A percentile compares a stretch with the other conserved stretches of the same genome.
Conservation (phyloP, 2,888 invertebrate genomes). For the Amiota mariae region DNA sequence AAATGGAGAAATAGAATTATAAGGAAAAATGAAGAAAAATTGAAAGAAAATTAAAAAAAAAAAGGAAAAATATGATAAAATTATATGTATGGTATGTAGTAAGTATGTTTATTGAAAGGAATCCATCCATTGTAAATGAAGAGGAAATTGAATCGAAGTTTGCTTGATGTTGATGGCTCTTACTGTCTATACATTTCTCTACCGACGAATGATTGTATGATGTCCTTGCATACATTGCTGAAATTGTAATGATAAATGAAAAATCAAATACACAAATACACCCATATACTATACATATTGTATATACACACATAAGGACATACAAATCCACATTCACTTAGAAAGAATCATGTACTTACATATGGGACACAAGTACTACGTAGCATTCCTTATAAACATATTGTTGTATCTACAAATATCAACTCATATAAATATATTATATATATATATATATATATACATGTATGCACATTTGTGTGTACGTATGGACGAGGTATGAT, state of each 20-base stretch:
- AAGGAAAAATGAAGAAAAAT: slow-evolving; percentile 31
- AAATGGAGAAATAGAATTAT: too few relatives aligned
- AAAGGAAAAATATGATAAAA: too few relatives aligned
- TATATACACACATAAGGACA: not conserved
- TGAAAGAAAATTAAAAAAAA: slow-evolving; percentile 18
- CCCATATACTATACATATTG: not conserved
- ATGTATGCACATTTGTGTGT: not conserved
- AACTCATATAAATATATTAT: too few relatives aligned
- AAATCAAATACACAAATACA: not conserved
- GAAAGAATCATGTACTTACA: too few relatives aligned
- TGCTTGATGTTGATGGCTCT: not conserved
- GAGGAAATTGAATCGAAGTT: slow-evolving; percentile 60
- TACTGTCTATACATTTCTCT: not conserved
- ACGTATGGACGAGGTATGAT: not conserved
- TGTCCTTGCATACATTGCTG: not conserved
- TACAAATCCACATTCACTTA: not conserved
- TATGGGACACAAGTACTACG: too few relatives aligned
- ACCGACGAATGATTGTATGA: too few relatives aligned
- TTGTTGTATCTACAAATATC: too few relatives aligned
- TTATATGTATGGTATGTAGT: too few relatives aligned
- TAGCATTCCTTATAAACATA: too few relatives aligned
- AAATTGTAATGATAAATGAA: not conserved
- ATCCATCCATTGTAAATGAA: slow-evolving; percentile 48
- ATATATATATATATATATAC: too few relatives aligned
- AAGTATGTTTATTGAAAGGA: not conserved